These are phyloP conservation scores for Sebastes schlegelii DNA, from an alignment of 2,113 vertebrate genomes.

Conservation along the genomic window DNA sequence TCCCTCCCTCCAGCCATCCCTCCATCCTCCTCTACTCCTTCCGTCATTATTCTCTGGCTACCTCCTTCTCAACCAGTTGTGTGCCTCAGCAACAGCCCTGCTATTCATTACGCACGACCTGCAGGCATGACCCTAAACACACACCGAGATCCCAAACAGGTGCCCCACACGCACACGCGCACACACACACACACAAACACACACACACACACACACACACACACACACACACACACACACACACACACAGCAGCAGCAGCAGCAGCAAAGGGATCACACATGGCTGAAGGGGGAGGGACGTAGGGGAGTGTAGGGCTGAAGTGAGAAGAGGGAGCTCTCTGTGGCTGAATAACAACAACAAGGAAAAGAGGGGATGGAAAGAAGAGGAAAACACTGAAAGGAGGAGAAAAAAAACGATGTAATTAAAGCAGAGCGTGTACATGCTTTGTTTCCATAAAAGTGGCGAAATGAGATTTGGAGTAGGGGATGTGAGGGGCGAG, in stretches of 20 bases:
- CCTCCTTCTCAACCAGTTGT: constrained; percentile 64
- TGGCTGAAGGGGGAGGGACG: constrained; percentile 16
- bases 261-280: constrained; percentile 58
- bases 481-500: constrained; percentile 51
- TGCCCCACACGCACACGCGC: constrained; percentile 51
- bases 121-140: constrained; percentile 75
- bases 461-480: constrained; percentile 75
- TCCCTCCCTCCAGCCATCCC: not conserved
- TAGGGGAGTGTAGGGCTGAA: constrained; percentile 19
- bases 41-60: constrained; percentile 68
- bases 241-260: constrained; percentile 16
- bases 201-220: no score
- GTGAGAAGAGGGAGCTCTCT: constrained; percentile 48
- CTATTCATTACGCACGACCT: constrained; percentile 79
- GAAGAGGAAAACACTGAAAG: constrained; percentile 14
- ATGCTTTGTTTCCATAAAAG: constrained; percentile 72
- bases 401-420: constrained; percentile 27
- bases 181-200: no score
- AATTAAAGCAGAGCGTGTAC: constrained; percentile 57
- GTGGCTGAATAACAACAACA: constrained; percentile 36
- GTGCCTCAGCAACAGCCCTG: constrained; percentile 73
- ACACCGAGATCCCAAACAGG: constrained; percentile 76
- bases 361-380: constrained; percentile 25
- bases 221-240: no score
- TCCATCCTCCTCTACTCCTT: constrained; percentile 36